Evolutionary conservation across 2,888 invertebrate species (phyloP).

Genomic region (Vesta saturnalis): DNA sequence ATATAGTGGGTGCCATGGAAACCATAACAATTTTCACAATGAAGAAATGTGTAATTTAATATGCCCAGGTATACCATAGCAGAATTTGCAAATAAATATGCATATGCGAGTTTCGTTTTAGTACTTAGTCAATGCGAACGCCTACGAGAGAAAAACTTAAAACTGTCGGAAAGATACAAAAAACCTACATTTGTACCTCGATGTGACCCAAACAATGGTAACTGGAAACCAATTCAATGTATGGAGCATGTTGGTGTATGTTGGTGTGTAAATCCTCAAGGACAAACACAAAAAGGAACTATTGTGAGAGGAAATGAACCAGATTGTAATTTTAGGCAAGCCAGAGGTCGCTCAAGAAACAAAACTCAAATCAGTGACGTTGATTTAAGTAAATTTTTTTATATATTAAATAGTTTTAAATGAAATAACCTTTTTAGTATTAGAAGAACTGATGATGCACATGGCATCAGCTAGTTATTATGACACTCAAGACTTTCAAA

Average conservation of each 20-base stretch:
- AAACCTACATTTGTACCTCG: conserved; percentile 81
- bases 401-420: not conserved
- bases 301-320: conserved; percentile 80
- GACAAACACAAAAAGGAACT: conserved; percentile 83
- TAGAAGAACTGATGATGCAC: conserved; percentile 77
- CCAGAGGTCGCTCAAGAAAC: conserved; percentile 67
- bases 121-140: conserved; percentile 85
- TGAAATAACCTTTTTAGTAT: conserved; percentile 59
- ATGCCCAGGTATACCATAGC: conserved; percentile 76
- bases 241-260: conserved; percentile 81
- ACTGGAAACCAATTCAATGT: conserved; percentile 86
- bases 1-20: conserved; percentile 80
- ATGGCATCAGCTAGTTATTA: conserved; percentile 66
- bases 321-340: conserved; percentile 82
- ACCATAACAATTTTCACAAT: conserved; percentile 86
- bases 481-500: conserved; percentile 59
- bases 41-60: conserved; percentile 81
- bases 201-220: conserved; percentile 76
- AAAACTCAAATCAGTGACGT: conserved; percentile 55
- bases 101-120: conserved; percentile 47
- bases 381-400: conserved; percentile 64
- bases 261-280: conserved; percentile 87
- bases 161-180: conserved; percentile 75
- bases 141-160: conserved; percentile 79
- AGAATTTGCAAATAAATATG: not conserved